These are phyloP conservation scores for Nymphalis c-album DNA, from an alignment of 2,888 invertebrate genomes.

Conservation along the genomic window DNA sequence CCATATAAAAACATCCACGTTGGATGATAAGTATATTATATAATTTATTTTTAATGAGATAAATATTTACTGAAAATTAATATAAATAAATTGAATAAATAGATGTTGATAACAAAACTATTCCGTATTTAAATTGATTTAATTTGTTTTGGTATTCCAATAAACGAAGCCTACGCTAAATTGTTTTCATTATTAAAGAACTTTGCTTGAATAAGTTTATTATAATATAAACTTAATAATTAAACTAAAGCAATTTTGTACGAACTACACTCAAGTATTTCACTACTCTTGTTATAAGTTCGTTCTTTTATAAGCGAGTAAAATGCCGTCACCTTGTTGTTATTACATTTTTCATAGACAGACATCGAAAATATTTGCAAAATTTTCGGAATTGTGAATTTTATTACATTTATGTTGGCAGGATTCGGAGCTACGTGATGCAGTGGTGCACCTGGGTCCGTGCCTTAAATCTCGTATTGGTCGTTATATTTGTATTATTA, in stretches of 20 bases:
- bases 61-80: no score
- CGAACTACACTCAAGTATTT: not conserved
- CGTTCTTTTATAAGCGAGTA: slow-evolving; percentile 1
- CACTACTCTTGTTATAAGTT: not conserved
- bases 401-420: slow-evolving; percentile 33
- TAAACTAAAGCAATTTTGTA: not conserved
- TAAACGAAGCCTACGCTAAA: no score
- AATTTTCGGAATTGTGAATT: slow-evolving; percentile 34
- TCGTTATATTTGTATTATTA: slow-evolving; percentile 37
- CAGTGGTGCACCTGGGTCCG: slow-evolving; percentile 61
- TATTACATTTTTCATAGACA: slow-evolving; percentile 23
- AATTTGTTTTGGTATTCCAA: no score
- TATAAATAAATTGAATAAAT: no score
- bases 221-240: no score
- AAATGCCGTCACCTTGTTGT: not conserved
- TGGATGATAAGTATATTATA: no score
- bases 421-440: slow-evolving; percentile 47
- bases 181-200: no score
- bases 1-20: no score
- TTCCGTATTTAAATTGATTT: no score
- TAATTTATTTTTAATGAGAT: no score
- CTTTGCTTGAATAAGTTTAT: no score
- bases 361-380: slow-evolving; percentile 30
- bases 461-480: slow-evolving; percentile 44
- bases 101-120: no score